Conservation (phyloP, 2,797 vertebrate genomes). For the Psittacula derbiana region DNA sequence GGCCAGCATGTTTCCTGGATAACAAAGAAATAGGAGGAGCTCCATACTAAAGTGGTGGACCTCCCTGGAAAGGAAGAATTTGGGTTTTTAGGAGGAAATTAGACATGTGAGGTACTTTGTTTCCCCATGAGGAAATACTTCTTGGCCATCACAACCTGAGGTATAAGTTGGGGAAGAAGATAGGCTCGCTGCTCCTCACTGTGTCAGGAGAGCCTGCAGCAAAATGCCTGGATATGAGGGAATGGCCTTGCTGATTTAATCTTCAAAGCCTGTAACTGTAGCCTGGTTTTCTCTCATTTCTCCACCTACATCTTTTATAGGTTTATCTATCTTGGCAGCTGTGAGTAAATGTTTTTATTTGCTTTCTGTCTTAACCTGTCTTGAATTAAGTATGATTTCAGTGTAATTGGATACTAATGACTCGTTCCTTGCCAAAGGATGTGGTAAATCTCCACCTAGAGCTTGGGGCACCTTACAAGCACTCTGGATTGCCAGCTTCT, state of each 20-base stretch:
- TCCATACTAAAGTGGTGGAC: not conserved
- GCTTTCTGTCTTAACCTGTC: constrained; percentile 68
- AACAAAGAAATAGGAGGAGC: not conserved
- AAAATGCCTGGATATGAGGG: constrained; percentile 13
- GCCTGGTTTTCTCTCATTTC: constrained; percentile 26
- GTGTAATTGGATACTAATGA: constrained; percentile 65
- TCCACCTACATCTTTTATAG: constrained; percentile 17
- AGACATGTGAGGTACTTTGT: not conserved
- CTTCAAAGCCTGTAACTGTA: constrained; percentile 47
- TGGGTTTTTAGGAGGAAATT: not conserved
- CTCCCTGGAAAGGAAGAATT: not conserved
- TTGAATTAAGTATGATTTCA: constrained; percentile 59
- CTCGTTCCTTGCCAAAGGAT: constrained; percentile 49
- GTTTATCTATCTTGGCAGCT: constrained; percentile 48
- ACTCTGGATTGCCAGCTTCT: not conserved
- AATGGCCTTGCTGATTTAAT: constrained; percentile 34
- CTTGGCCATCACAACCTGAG: not conserved
- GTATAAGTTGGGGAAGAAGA: not conserved
- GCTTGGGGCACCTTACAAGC: constrained; percentile 8
- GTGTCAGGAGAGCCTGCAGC: not conserved
- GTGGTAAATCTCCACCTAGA: constrained; percentile 44
- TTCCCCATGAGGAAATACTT: not conserved
- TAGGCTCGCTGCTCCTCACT: not conserved
- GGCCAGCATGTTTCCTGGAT: not conserved
- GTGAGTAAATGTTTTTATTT: constrained; percentile 45